phyloP scores from a whole-genome alignment of 2,888 invertebrate genomes.

The Torymus texanus region DNA sequence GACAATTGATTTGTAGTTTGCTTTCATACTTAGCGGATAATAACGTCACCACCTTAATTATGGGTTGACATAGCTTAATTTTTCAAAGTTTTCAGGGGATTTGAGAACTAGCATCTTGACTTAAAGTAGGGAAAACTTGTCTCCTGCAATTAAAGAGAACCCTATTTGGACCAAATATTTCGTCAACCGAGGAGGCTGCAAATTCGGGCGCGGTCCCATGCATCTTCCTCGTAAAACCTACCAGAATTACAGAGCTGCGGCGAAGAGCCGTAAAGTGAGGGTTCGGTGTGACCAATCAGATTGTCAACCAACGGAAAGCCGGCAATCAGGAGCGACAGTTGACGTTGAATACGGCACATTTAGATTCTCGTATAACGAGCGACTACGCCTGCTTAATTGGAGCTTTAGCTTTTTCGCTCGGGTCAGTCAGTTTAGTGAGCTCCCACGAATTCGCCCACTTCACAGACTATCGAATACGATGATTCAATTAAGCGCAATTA shows the following conservation, averaged over 20 bases:
- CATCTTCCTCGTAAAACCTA: slow-evolving; percentile 2
- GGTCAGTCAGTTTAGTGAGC: background rate
- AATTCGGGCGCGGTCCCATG: background rate
- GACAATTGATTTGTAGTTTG: slow-evolving; percentile 11
- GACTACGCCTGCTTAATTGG: slow-evolving; percentile 24
- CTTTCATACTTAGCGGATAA: background rate
- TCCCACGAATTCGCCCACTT: slow-evolving; percentile 33
- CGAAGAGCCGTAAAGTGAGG: slow-evolving; percentile 17
- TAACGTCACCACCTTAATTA: background rate
- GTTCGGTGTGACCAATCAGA: slow-evolving; percentile 46
- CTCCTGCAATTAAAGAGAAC: slow-evolving; percentile 13
- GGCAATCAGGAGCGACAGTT: slow-evolving; percentile 42
- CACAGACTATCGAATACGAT: background rate
- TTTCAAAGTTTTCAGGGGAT: slow-evolving; percentile 15
- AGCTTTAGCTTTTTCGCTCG: background rate
- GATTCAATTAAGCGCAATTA: slow-evolving; percentile 31
- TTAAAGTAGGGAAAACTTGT: slow-evolving; percentile 1
- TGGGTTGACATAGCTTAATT: slow-evolving; percentile 9
- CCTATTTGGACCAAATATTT: slow-evolving; percentile 23
- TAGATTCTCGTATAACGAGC: slow-evolving; percentile 2
- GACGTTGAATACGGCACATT: slow-evolving; percentile 34
- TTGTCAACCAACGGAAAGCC: slow-evolving; percentile 50
- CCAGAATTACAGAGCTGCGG: slow-evolving; percentile 8
- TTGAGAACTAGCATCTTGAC: background rate
- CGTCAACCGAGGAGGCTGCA: slow-evolving; percentile 14